Base-by-base conservation (phyloP, 2,888 invertebrate species). In the Strigamia maritima region DNA sequence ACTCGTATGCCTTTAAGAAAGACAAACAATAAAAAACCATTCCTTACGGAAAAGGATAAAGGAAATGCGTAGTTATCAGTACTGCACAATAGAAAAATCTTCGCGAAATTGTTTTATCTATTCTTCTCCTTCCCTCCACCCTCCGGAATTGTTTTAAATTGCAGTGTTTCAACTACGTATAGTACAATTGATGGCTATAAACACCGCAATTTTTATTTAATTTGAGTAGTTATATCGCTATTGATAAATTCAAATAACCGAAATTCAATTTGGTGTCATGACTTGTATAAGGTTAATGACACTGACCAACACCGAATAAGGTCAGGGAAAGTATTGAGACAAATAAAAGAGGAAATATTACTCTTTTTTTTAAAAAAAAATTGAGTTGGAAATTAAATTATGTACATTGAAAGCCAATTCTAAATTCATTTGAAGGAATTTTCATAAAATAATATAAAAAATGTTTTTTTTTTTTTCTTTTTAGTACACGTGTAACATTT, bases 261-360 rank as follows among this genome's bases (percentile, higher is more conserved):
- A 70, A 70, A 70, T 70, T 70, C 16, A 28, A 28, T 54, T 70
- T 70, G 70, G 70, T 70, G 70, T 70, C 70, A 70, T 70, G 70
- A 70, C 70, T 70, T 70, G 70, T 28, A 26, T 1, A 26, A 70
- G 70, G 70, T 70, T 70, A 70, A 70, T 70, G 70, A 70, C 70
- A 70, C 70, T 70, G 70, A 70, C 70, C 70, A 70, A 70, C 70
- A 3, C 70, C 70, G 70, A 70, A 70, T 70, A 70, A 70, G 70
- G 70, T 70, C 70, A 70, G 70, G 70, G 70, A 70, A 70, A 70
- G 70, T 70, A 70, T 70, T 70, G 70, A 70, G 70, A 28, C 24
- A 26, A 70, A 28, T 12, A 26, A 70, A 70, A 28, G 70, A 70
- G 70, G 70, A 28, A 70, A 70, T 28, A 70, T n/a, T n/a, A 35